phyloP scores from a whole-genome alignment of 1,140 invertebrate species.

The Cotesia typhae region DNA sequence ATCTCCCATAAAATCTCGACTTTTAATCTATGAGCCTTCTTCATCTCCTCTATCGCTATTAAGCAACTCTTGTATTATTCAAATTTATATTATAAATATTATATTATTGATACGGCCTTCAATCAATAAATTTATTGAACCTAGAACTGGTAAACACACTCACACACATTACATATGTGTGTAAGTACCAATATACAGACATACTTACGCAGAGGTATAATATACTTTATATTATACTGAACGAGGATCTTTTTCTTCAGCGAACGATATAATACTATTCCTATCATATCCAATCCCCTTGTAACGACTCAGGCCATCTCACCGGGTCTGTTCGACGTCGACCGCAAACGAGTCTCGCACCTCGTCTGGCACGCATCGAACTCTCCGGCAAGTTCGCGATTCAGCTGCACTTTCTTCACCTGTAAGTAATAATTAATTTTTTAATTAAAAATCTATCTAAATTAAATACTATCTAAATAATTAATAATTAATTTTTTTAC shows the following conservation, averaged over 20 bases:
- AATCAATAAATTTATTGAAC: too few relatives aligned
- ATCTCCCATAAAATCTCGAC: neutral
- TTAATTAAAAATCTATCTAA: neutral
- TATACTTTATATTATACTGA: too few relatives aligned
- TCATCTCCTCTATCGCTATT: too few relatives aligned
- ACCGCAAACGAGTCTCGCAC: slow-evolving; percentile 65
- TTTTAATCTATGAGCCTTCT: too few relatives aligned
- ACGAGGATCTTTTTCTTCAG: slow-evolving; percentile 33
- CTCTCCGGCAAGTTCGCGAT: slow-evolving; percentile 22
- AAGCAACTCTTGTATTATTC: too few relatives aligned
- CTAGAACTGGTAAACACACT: too few relatives aligned
- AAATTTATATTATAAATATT: too few relatives aligned
- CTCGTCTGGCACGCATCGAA: slow-evolving; percentile 60
- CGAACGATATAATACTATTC: neutral
- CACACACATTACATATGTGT: too few relatives aligned
- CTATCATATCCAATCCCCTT: neutral
- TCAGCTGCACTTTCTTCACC: neutral
- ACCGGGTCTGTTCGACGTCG: slow-evolving; percentile 61
- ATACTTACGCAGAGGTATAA: too few relatives aligned
- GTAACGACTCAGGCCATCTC: slow-evolving; percentile 45
- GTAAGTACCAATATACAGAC: too few relatives aligned
- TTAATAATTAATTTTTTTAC: neutral
- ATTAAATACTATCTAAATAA: neutral
- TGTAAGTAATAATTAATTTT: neutral
- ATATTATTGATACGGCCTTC: too few relatives aligned